Evolutionary conservation across 1,140 invertebrate genomes (phyloP), one percentile per base, ranked within the genome.

Genomic region (Eulimnadia texana): DNA sequence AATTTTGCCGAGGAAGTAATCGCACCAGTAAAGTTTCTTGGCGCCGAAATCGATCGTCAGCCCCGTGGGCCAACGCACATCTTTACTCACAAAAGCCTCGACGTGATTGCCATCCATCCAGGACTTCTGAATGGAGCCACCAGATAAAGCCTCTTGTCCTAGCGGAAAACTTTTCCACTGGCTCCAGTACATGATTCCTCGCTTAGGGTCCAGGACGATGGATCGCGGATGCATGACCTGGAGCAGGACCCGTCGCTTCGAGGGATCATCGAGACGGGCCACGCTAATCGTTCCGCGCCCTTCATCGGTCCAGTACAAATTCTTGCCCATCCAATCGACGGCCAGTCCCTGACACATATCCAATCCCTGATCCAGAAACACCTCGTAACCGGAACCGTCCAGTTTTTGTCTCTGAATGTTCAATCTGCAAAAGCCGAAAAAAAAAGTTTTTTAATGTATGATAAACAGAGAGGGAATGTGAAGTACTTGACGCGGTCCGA

Each of bases 261-360:
- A 70, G 2, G 76, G 68, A 66, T 80, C 75, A 27, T 76, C 71
- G 56, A 87, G 68, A 25, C 76, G 75, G 20, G 80, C 77, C 27
- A 84, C 83, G 67, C 76, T 79, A 65, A 88, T 80, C 10, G 73
- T 72, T 3, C 77, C 76, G 61, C 78, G 71, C 49, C 77, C 77
- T 68, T 82, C 79, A 72, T 86, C 85, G 50, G 84, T 83, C 85
- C 86, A 93, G 74, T 90, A 93, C 28, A 93, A 67, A 71, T 90
- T 89, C 29, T 81, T 75, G 50, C 81, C 80, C 68, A 88, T 79
- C 84, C 84, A 88, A 72, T 92, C 88, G 42, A 88, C 77, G 49
- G 85, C 84, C 42, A 88, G 68, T 47, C 86, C 82, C 73, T 83
- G 79, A 73, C 81, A 82, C 67, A 77, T 81, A 65, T 77, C 72